Conservation (phyloP, 1,140 invertebrate species). For the Drosophila albomicans region DNA sequence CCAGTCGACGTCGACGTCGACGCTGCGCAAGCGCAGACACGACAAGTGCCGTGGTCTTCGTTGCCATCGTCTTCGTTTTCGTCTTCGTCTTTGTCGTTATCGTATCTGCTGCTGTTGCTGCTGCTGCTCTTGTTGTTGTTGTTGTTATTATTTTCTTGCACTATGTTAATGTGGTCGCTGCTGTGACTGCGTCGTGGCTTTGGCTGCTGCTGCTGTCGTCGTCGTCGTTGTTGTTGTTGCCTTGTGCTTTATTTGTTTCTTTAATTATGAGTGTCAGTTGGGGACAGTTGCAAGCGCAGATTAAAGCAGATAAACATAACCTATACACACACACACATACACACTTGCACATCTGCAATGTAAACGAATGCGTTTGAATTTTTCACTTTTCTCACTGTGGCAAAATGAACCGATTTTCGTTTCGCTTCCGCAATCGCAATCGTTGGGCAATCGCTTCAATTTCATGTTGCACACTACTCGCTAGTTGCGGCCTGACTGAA, state of each 20-base stretch:
- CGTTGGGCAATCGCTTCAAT: constrained; percentile 29
- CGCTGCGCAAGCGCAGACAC: constrained; percentile 56
- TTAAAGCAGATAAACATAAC: constrained; percentile 73
- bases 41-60: constrained; percentile 69
- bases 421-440: constrained; percentile 46
- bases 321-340: constrained; percentile 32
- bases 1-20: not conserved
- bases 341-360: constrained; percentile 44
- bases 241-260: constrained; percentile 81
- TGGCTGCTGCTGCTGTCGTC: constrained; percentile 26
- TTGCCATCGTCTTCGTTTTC: constrained; percentile 18
- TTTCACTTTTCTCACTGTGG: constrained; percentile 34
- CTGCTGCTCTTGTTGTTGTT: constrained; percentile 30
- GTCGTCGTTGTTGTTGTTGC: constrained; percentile 31
- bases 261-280: constrained; percentile 84
- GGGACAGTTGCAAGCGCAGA: constrained; percentile 74
- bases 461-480: constrained; percentile 21
- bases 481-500: not conserved
- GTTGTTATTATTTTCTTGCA: constrained; percentile 47
- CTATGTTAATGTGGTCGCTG: constrained; percentile 67
- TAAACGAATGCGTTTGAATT: constrained; percentile 32
- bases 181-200: constrained; percentile 18
- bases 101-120: constrained; percentile 33
- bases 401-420: constrained; percentile 28
- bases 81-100: constrained; percentile 15